phyloP scores from a whole-genome alignment of 2,888 invertebrate genomes.

The Quadroppia sp. region DNA sequence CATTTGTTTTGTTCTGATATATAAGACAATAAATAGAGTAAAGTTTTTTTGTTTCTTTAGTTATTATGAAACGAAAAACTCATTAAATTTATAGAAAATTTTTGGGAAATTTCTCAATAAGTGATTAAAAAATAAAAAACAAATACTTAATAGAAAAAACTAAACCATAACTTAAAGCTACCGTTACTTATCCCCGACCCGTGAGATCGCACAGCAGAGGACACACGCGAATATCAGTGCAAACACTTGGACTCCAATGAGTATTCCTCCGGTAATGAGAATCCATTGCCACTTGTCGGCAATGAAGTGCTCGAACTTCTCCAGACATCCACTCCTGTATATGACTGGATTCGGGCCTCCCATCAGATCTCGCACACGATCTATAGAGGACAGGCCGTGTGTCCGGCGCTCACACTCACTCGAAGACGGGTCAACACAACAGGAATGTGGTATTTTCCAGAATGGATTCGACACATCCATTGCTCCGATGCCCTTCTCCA shows the following conservation, averaged over 20 bases:
- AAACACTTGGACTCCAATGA: constrained; percentile 43
- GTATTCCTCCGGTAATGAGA: constrained; percentile 37
- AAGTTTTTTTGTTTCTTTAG: too few species aligned
- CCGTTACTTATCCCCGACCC: constrained; percentile 41
- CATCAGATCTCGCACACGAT: not conserved
- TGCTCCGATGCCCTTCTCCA: constrained; percentile 16
- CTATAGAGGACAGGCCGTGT: not conserved
- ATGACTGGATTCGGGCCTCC: not conserved
- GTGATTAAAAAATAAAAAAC: not conserved
- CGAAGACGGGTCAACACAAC: constrained; percentile 26
- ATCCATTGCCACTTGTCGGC: constrained; percentile 39
- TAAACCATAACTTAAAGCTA: not conserved
- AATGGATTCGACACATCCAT: not conserved
- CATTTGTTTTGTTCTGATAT: not conserved
- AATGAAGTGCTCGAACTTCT: constrained; percentile 42
- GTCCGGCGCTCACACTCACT: constrained; percentile 4
- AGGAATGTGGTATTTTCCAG: constrained; percentile 43
- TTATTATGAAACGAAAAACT: too few species aligned
- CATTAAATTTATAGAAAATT: too few species aligned
- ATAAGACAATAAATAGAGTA: too few species aligned
- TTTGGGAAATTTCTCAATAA: not conserved
- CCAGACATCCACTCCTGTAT: constrained; percentile 38
- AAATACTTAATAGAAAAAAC: not conserved
- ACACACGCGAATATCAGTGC: constrained; percentile 43
- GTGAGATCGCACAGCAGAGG: constrained; percentile 43